phyloP scores from a whole-genome alignment of 2,797 vertebrate genomes.

The Microhierax caerulescens region DNA sequence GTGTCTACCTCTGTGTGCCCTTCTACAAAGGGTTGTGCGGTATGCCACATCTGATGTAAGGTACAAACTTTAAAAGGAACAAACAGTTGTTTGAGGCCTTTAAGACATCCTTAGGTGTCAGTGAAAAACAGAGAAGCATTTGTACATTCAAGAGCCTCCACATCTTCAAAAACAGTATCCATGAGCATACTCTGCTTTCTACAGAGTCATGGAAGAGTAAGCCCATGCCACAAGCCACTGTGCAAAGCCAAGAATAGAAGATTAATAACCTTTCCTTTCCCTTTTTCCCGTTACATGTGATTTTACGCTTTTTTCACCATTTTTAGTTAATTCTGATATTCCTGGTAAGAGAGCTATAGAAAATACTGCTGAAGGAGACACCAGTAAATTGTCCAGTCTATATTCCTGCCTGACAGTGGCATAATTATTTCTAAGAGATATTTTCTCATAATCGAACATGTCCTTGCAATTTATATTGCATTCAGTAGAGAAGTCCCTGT shows the following conservation, averaged over 20 bases:
- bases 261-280: neutral
- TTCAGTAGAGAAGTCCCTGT: neutral
- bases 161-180: neutral
- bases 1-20: neutral
- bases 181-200: neutral
- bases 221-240: neutral
- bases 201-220: neutral
- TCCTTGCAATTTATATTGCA: neutral
- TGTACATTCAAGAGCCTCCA: neutral
- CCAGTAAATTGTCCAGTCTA: neutral
- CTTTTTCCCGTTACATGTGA: neutral
- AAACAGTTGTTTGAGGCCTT: neutral
- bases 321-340: neutral
- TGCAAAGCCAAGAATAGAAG: neutral
- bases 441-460: neutral
- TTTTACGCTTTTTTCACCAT: neutral
- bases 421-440: slow-evolving; percentile 18
- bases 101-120: neutral
- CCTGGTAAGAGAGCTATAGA: neutral
- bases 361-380: neutral
- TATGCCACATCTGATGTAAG: neutral
- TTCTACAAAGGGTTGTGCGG: neutral
- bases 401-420: neutral
- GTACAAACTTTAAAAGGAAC: neutral
- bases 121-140: neutral